These are phyloP conservation scores for Proales similis DNA, from an alignment of 1,140 invertebrate species.

Conservation along the genomic window DNA sequence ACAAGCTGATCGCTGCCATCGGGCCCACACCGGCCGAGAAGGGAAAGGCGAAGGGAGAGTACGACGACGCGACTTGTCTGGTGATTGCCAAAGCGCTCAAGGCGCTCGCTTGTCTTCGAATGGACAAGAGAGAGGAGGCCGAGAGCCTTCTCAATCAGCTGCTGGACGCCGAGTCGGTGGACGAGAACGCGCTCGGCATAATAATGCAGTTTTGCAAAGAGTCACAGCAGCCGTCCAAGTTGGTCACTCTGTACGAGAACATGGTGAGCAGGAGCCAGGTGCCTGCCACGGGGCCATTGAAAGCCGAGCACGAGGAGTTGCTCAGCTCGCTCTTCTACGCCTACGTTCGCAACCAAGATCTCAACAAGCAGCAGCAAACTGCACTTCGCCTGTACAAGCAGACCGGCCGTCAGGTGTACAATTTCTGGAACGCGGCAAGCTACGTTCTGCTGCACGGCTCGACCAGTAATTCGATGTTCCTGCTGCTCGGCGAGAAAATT, in stretches of 20 bases:
- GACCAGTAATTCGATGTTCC: background rate
- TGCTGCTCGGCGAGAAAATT: slow-evolving; percentile 25
- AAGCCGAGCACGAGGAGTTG: slow-evolving; percentile 17
- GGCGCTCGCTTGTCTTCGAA: background rate
- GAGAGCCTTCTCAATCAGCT: background rate
- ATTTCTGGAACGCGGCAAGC: slow-evolving; percentile 29
- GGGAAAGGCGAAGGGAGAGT: background rate
- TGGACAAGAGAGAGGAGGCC: background rate
- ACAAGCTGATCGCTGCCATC: background rate
- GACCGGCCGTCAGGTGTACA: slow-evolving; percentile 11
- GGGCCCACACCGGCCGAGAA: background rate
- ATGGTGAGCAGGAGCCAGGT: background rate
- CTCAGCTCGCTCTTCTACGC: slow-evolving; percentile 15
- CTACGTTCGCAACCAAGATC: slow-evolving; percentile 20
- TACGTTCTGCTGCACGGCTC: slow-evolving; percentile 13
- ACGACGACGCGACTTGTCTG: slow-evolving; percentile 21
- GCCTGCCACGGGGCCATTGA: background rate
- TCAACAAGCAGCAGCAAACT: slow-evolving; percentile 27
- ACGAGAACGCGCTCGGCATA: slow-evolving; percentile 23
- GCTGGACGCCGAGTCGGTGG: background rate
- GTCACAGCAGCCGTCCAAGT: slow-evolving; percentile 12
- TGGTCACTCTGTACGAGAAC: slow-evolving; percentile 14
- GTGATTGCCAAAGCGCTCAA: slow-evolving; percentile 20
- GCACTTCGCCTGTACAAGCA: slow-evolving; percentile 31
- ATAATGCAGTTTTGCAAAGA: slow-evolving; percentile 34